These are phyloP conservation scores for Scomber scombrus DNA, from an alignment of 2,113 vertebrate genomes.

Conservation along the genomic window DNA sequence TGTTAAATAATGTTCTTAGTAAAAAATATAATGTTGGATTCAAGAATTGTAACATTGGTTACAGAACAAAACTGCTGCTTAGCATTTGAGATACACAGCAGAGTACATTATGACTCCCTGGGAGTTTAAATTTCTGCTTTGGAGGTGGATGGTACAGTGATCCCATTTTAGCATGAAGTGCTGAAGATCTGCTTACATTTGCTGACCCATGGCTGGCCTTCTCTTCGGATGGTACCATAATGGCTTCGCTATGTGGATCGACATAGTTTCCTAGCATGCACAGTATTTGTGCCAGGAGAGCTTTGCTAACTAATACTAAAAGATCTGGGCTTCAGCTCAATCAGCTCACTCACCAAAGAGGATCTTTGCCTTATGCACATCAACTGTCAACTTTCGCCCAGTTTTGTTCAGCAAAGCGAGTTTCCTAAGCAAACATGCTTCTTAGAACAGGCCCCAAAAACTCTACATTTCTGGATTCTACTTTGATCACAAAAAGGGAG, in stretches of 20 bases:
- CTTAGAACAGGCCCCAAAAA: neutral
- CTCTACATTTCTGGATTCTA: neutral
- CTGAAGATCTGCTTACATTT: neutral
- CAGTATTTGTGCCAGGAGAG: neutral
- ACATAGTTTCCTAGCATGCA: neutral
- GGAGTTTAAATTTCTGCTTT: neutral
- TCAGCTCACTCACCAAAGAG: constrained; percentile 8
- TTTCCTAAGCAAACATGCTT: neutral
- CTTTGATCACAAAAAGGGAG: neutral
- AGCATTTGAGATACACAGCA: neutral
- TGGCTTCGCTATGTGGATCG: neutral
- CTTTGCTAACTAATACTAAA: constrained; percentile 19
- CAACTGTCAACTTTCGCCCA: neutral
- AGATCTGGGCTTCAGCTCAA: constrained; percentile 22
- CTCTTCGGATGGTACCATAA: constrained; percentile 3
- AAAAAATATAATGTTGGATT: neutral
- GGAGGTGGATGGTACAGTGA: neutral
- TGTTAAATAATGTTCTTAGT: too few species aligned
- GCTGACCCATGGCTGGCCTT: constrained; percentile 2
- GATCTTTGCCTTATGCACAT: constrained; percentile 10
- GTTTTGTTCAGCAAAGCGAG: neutral
- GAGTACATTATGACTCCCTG: neutral
- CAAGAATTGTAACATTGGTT: neutral
- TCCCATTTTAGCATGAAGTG: neutral
- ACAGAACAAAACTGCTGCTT: neutral